Evolutionary conservation across 2,797 vertebrate species (phyloP).

Genomic region (Myotis daubentonii): DNA sequence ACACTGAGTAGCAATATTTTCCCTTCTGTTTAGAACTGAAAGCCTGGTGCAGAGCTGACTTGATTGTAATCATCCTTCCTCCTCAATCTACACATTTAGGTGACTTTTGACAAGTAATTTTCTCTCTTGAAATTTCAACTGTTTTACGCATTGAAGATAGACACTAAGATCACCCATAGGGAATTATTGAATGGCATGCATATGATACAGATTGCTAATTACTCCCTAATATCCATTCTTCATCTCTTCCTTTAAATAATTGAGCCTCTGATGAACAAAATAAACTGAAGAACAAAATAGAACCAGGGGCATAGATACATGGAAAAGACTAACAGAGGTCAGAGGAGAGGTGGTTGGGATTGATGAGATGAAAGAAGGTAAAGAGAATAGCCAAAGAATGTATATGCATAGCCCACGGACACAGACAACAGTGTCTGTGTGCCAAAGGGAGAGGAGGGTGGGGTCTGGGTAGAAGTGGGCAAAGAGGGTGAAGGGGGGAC

Average conservation of each 20-base stretch:
- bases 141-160: neutral
- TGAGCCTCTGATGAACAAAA: neutral
- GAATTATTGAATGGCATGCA: neutral
- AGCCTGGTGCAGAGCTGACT: neutral
- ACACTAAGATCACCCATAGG: neutral
- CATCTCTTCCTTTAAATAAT: neutral
- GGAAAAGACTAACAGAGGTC: neutral
- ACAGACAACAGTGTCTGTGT: neutral
- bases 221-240: neutral
- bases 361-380: neutral
- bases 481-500: neutral
- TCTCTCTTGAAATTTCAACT: constrained; percentile 25
- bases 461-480: neutral
- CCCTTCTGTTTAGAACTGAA: constrained; percentile 5
- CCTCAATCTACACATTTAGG: neutral
- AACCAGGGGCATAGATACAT: neutral
- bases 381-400: neutral
- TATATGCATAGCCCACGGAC: neutral
- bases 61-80: constrained; percentile 25
- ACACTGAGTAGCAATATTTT: neutral
- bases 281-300: neutral
- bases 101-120: constrained; percentile 28
- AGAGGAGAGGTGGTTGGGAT: neutral
- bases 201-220: neutral
- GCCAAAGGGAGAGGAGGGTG: neutral